Evolutionary conservation across 2,797 vertebrate species (phyloP), one percentile per base, ranked within the genome.

Genomic region (Gymnoscopelus microlampas): DNA sequence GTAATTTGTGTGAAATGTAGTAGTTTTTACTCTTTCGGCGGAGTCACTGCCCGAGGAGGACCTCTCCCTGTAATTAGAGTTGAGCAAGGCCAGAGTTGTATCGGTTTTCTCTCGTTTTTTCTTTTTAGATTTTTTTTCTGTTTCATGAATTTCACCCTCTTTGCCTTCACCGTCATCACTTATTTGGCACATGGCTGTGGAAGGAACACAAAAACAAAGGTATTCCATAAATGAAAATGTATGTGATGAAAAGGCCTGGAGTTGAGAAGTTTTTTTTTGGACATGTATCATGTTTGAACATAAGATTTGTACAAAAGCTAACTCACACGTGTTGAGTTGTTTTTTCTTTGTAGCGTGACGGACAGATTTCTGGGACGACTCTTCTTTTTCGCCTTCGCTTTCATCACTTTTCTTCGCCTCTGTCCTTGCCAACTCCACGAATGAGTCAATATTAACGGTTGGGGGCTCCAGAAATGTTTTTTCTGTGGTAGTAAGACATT

Each of bases 31-130:
- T 77, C 88, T 90, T 65, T 87, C 89, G 53, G 79, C 68, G 0
- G 74, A 87, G 32, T 91, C 86, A 39, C 87, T 90, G 65, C 79
- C 85, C 50, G 93, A 91, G 0, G 91, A 88, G 0, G 90, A 89
- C 8, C 68, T 69, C 54, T 86, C 80, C 62, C 88, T 93, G 80
- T 90, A 91, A 84, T 94, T 94, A 13, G 91, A 91, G 84, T 94
- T 94, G 0, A 93, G 84, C 1, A 90, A 91, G 0, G 87, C 92
- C 9, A 94, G 63, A 73, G 84, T 91, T 0, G 51, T 71, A 0
- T 80, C 68, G 0, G 68, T 78, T 76, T 91, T 91, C 29, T 84
- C 83, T 7, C 48, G 48, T 72, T 89, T 76, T 14, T 14, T 24
- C 78, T 78, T 84, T 32, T 82, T 82, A 0, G 56, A 47, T 57